Conservation (phyloP, 2,888 invertebrate genomes). For the Microctonus aethiopoides region DNA sequence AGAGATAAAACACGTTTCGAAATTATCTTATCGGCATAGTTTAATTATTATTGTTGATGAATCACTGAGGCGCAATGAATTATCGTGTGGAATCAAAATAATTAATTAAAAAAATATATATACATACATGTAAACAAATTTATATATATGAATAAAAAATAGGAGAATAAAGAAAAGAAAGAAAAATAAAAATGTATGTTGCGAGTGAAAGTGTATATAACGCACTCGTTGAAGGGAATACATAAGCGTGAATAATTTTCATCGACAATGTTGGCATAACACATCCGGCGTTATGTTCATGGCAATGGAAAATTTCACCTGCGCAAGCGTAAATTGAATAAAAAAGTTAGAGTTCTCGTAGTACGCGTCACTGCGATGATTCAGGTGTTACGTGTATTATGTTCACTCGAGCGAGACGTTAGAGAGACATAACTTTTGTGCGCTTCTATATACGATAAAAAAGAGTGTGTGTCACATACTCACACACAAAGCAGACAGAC, state of each 20-base stretch:
- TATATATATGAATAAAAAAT: neutral
- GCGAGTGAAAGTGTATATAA: slow-evolving; percentile 8
- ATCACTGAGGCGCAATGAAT: too few relatives aligned
- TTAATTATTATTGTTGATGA: too few relatives aligned
- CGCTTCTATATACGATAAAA: neutral
- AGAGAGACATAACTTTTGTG: neutral
- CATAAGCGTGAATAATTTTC: slow-evolving; percentile 22
- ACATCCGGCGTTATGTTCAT: slow-evolving; percentile 18
- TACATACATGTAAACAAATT: too few relatives aligned
- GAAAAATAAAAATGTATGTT: neutral
- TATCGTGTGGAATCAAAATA: neutral
- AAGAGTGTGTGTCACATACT: too few relatives aligned
- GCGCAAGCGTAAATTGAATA: slow-evolving; percentile 10
- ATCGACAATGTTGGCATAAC: slow-evolving; percentile 12
- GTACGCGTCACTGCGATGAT: slow-evolving; percentile 18
- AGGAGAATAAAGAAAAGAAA: neutral
- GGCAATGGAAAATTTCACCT: slow-evolving; percentile 32
- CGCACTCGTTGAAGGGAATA: neutral
- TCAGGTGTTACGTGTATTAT: slow-evolving; percentile 30
- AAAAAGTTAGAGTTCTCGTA: neutral
- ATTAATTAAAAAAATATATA: neutral
- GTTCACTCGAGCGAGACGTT: slow-evolving; percentile 5
- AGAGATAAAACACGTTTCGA: too few relatives aligned
- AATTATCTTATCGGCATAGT: too few relatives aligned
- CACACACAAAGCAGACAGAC: neutral